Percentiles rank a stretch among this genome's conserved stretches.
Evolutionary conservation across 2,888 invertebrate genomes (phyloP).

Genomic region (Pteria penguin): DNA sequence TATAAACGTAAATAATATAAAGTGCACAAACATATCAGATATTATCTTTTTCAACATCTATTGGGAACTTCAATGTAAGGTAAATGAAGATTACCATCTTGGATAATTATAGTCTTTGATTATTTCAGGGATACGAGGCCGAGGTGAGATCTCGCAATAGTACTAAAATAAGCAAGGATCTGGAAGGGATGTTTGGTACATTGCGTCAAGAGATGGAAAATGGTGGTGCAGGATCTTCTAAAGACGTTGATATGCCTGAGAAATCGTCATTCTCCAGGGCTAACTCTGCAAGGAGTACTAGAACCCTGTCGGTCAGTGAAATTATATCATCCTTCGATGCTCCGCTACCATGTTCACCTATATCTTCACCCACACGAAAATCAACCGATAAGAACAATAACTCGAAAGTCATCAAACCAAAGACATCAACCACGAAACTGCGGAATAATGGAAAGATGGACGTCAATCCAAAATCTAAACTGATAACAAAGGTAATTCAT

Average conservation of each 20-base stretch:
- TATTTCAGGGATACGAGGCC: constrained; percentile 60
- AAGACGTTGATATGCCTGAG: not conserved
- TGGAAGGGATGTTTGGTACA: constrained; percentile 67
- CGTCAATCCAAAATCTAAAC: too few species aligned
- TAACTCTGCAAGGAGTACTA: constrained; percentile 9
- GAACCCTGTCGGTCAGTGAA: not conserved
- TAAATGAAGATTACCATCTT: too few species aligned
- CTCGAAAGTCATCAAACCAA: too few species aligned
- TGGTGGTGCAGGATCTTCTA: constrained; percentile 23
- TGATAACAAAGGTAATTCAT: too few species aligned
- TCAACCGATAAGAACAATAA: too few species aligned
- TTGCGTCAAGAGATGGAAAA: constrained; percentile 42
- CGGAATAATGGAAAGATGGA: too few species aligned
- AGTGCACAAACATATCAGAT: too few species aligned
- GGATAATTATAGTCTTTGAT: not conserved
- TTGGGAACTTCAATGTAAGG: not conserved
- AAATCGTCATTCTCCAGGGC: not conserved
- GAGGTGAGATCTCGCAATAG: constrained; percentile 58
- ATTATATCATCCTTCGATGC: not conserved
- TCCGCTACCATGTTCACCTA: constrained; percentile 9
- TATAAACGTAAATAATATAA: too few species aligned
- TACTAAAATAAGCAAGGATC: constrained; percentile 53
- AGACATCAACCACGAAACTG: too few species aligned
- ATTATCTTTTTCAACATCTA: not conserved
- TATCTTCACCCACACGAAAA: too few species aligned